These are phyloP conservation scores for Leucophora obtusa DNA, from an alignment of 2,888 invertebrate species.

Conservation along the genomic window DNA sequence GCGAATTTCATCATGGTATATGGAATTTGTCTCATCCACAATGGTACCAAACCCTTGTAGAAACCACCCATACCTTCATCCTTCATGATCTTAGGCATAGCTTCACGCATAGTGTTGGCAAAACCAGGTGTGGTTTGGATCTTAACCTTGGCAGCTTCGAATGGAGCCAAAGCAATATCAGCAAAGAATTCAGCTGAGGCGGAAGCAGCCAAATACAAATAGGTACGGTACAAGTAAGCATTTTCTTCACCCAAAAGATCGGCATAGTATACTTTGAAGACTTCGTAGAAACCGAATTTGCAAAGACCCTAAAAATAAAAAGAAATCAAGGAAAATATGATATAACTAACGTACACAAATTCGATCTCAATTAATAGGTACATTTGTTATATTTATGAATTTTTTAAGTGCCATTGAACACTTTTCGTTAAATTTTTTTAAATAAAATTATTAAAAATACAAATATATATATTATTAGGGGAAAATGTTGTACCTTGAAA, in stretches of 20 bases:
- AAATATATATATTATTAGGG: no score
- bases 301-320: no score
- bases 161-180: conserved; percentile 96
- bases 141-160: conserved; percentile 97
- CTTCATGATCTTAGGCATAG: conserved; percentile 92
- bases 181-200: conserved; percentile 99
- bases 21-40: conserved; percentile 98
- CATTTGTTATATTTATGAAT: no score
- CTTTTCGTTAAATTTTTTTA: no score
- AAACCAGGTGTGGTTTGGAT: conserved; percentile 98
- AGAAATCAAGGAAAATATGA: no score
- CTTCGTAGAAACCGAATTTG: conserved; percentile 99
- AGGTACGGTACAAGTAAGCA: conserved; percentile 91
- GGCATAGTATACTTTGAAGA: conserved; percentile 93
- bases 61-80: conserved; percentile 94
- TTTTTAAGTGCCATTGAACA: no score
- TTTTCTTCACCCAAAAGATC: conserved; percentile 93
- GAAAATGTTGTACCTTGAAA: no score
- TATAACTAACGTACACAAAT: no score
- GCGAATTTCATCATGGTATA: conserved; percentile 99
- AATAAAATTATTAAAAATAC: no score
- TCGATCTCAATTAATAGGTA: no score
- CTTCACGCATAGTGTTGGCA: conserved; percentile 91
- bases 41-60: conserved; percentile 96
- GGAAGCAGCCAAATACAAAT: conserved; percentile 92